These are phyloP conservation scores for Actenoides lindsayi DNA, from an alignment of 2,113 vertebrate species.

Conservation along the genomic window DNA sequence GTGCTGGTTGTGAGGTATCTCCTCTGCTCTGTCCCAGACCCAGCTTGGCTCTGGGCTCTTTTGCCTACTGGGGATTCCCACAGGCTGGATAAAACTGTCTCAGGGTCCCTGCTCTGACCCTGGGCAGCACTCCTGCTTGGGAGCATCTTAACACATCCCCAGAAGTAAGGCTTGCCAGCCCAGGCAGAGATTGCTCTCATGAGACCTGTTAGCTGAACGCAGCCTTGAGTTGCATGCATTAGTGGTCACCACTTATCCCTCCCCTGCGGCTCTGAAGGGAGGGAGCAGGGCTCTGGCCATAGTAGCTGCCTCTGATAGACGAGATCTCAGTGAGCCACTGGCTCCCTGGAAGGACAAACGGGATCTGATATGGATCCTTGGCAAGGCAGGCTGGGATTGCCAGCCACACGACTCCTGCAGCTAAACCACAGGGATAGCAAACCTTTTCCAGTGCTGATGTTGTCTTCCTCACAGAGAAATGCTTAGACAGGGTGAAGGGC, in stretches of 20 bases:
- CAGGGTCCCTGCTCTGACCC: not conserved
- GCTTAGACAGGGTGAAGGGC: not conserved
- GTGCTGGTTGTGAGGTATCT: not conserved
- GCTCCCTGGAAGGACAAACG: not conserved
- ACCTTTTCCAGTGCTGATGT: not conserved
- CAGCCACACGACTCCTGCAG: not conserved
- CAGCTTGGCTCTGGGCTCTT: not conserved
- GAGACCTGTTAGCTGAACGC: not conserved
- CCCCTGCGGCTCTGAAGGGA: not conserved
- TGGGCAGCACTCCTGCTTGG: not conserved
- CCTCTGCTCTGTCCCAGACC: not conserved
- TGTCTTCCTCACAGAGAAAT: not conserved
- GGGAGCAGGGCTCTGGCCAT: not conserved
- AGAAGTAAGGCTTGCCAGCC: not conserved
- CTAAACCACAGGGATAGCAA: not conserved
- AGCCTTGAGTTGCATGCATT: not conserved
- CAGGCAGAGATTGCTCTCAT: rapidly evolving
- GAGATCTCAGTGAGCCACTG: not conserved
- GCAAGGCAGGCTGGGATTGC: not conserved
- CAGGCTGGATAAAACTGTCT: not conserved
- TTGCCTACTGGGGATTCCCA: not conserved
- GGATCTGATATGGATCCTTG: rapidly evolving
- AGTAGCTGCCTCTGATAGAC: not conserved
- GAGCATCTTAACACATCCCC: not conserved
- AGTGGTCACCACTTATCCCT: not conserved